A percentile compares a stretch with the other conserved stretches of the same genome.
These are phyloP conservation scores for Gallinago media DNA, from an alignment of 2,113 vertebrate genomes.

Conservation along the genomic window DNA sequence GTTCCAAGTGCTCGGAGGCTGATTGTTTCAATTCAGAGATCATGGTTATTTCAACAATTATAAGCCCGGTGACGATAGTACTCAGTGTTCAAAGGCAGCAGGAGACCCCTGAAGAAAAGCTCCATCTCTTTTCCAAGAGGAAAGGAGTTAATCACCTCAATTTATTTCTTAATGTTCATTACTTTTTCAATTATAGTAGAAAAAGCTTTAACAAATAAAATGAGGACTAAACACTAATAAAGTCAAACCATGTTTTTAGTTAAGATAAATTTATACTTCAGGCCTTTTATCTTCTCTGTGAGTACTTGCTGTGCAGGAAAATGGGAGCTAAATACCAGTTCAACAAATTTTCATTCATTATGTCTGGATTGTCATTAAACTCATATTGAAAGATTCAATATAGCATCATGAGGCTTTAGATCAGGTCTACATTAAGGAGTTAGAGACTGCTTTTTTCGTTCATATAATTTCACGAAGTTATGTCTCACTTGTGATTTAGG, in stretches of 20 bases:
- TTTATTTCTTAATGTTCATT: not conserved
- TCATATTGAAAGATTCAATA: not conserved
- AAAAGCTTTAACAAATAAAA: not conserved
- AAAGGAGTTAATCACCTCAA: not conserved
- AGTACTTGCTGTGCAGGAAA: not conserved
- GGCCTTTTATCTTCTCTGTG: not conserved
- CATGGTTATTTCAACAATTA: not conserved
- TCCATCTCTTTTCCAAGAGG: not conserved
- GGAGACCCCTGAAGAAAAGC: not conserved
- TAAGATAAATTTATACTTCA: not conserved
- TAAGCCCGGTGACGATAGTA: not conserved
- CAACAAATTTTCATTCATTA: slow-evolving; percentile 22
- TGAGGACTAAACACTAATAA: not conserved
- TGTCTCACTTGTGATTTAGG: not conserved
- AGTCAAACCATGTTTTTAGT: not conserved
- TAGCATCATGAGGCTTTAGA: not conserved
- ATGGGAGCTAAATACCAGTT: not conserved
- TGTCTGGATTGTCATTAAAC: not conserved
- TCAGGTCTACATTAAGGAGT: not conserved
- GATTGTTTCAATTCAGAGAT: not conserved
- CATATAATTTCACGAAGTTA: not conserved
- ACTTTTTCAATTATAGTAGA: not conserved
- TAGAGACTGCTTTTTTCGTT: not conserved
- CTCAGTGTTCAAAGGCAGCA: not conserved
- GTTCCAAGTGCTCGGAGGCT: not conserved